Evolutionary conservation across 2,113 vertebrate species (phyloP).

Genomic region (Pseudorhombus dupliciocellatus): DNA sequence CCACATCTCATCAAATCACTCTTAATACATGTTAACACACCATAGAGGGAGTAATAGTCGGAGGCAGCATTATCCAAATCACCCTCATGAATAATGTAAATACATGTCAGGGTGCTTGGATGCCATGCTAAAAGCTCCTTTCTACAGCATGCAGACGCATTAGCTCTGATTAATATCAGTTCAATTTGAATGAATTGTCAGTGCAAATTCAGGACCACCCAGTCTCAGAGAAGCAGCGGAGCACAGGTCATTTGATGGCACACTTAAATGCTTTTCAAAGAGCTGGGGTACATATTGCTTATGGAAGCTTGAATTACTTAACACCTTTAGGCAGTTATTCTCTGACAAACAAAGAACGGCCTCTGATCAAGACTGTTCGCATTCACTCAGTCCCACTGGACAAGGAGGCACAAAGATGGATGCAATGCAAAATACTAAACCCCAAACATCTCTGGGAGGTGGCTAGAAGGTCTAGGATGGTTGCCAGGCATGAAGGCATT

Average conservation of each 20-base stretch:
- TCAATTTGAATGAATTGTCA: constrained; percentile 49
- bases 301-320: not conserved
- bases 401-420: too few species aligned
- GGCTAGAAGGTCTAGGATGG: too few species aligned
- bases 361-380: too few species aligned
- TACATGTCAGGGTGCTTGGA: constrained; percentile 58
- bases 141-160: constrained; percentile 61
- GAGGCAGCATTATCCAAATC: constrained; percentile 73
- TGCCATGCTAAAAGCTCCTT: constrained; percentile 65
- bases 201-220: constrained; percentile 42
- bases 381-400: too few species aligned
- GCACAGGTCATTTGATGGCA: constrained; percentile 61
- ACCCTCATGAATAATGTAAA: constrained; percentile 75
- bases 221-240: constrained; percentile 11
- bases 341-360: too few species aligned
- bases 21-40: constrained; percentile 76
- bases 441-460: too few species aligned
- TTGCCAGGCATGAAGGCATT: too few species aligned
- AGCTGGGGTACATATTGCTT: constrained; percentile 40
- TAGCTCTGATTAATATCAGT: constrained; percentile 61
- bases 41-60: constrained; percentile 70
- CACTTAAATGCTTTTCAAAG: constrained; percentile 40
- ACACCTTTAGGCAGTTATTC: too few species aligned
- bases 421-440: too few species aligned
- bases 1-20: constrained; percentile 74